phyloP scores from a whole-genome alignment of 2,888 invertebrate species.

The Lepidocyrtinus sp. region DNA sequence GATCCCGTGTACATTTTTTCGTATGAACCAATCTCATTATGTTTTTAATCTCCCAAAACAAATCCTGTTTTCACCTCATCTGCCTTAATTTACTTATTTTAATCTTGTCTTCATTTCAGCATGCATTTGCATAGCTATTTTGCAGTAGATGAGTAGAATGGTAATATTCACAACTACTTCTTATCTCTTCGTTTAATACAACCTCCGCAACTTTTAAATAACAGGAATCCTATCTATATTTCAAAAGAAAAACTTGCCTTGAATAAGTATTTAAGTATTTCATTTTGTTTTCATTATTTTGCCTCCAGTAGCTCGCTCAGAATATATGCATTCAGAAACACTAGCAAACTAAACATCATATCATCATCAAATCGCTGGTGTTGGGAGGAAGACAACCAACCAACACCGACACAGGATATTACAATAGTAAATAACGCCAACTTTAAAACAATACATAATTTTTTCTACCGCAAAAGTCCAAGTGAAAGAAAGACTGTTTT shows the following conservation, averaged over 20 bases:
- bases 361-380: too few species aligned
- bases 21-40: constrained; percentile 24
- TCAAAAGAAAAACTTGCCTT: constrained; percentile 39
- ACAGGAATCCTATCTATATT: constrained; percentile 54
- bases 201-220: constrained; percentile 20
- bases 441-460: constrained; percentile 27
- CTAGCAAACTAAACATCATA: background rate
- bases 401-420: constrained; percentile 36
- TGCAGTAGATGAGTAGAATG: background rate
- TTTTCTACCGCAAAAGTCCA: constrained; percentile 15
- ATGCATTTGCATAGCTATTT: background rate
- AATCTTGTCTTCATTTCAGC: background rate
- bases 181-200: constrained; percentile 13
- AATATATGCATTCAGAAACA: background rate
- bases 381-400: background rate
- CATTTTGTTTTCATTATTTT: constrained; percentile 48
- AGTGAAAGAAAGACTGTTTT: too few species aligned
- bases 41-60: constrained; percentile 40
- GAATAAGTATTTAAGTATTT: too few species aligned
- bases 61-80: constrained; percentile 31
- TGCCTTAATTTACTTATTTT: constrained; percentile 34
- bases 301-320: constrained; percentile 24
- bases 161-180: constrained; percentile 16
- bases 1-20: background rate
- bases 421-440: constrained; percentile 30